Percentiles rank a stretch among this genome's conserved stretches.
Evolutionary conservation across 2,113 vertebrate genomes (phyloP).

Genomic region (Thomomys bottae): DNA sequence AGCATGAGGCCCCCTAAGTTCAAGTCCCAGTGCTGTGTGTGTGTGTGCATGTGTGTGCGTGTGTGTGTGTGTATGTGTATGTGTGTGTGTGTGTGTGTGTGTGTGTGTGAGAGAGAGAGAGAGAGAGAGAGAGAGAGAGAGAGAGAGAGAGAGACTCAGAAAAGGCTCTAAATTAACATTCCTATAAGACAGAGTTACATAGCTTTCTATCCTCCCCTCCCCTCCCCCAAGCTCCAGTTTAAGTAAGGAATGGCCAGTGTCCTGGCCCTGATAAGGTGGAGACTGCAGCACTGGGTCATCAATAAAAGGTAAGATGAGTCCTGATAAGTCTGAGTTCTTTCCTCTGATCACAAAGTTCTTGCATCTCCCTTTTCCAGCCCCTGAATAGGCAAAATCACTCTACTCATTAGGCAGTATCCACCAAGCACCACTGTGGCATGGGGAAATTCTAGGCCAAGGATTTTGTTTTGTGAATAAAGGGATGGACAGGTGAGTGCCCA

Average conservation of each 20-base stretch:
- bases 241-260: neutral
- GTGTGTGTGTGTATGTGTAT: neutral
- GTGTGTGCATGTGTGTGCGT: neutral
- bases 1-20: no score
- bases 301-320: neutral
- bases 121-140: conserved; percentile 7
- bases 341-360: neutral
- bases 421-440: neutral
- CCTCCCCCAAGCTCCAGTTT: neutral
- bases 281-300: neutral
- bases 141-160: neutral
- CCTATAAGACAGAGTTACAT: neutral
- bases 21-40: no score
- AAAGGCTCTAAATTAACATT: neutral
- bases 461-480: neutral
- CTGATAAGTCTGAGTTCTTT: neutral
- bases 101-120: neutral
- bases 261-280: no score
- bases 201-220: neutral
- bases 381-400: neutral
- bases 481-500: neutral
- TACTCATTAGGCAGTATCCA: neutral
- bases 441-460: neutral
- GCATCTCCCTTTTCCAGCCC: neutral
- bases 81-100: neutral